Evolutionary conservation across 2,888 invertebrate genomes (phyloP).

Genomic region (Microchrysa polita): DNA sequence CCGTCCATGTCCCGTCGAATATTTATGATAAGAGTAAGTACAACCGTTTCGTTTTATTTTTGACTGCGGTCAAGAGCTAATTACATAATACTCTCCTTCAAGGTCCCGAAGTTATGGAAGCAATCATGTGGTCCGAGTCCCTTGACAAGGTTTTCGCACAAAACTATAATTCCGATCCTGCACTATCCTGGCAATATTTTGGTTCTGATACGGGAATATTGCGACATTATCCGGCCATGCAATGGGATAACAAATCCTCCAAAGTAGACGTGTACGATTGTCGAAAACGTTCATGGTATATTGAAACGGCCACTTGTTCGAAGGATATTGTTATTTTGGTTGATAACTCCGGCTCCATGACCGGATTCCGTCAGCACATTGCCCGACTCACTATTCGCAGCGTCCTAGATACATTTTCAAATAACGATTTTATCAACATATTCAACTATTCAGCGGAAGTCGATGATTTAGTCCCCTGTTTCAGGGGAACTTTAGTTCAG

Average conservation of each 20-base stretch:
- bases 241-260: conserved; percentile 69
- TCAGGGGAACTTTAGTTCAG: conserved; percentile 83
- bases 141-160: conserved; percentile 84
- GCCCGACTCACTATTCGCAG: conserved; percentile 88
- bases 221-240: conserved; percentile 87
- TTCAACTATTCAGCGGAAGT: conserved; percentile 81
- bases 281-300: conserved; percentile 93
- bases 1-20: conserved; percentile 94
- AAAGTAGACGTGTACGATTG: conserved; percentile 87
- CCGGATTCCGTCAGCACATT: conserved; percentile 78
- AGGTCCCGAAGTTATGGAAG: conserved; percentile 71
- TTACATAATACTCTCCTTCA: conserved; percentile 43
- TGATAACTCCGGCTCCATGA: conserved; percentile 97
- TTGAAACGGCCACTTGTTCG: conserved; percentile 96
- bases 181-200: conserved; percentile 97
- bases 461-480: conserved; percentile 83
- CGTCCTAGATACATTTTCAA: conserved; percentile 93
- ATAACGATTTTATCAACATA: conserved; percentile 97
- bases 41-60: background rate
- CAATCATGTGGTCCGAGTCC: conserved; percentile 91
- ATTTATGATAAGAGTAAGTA: conserved; percentile 82
- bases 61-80: too few relatives aligned
- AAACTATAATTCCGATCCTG: conserved; percentile 89
- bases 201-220: conserved; percentile 94
- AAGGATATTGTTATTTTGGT: conserved; percentile 96